A percentile compares a stretch with the other conserved stretches of the same genome.
Conservation (phyloP, 2,113 vertebrate genomes). For the Rhodinocichla rosea region DNA sequence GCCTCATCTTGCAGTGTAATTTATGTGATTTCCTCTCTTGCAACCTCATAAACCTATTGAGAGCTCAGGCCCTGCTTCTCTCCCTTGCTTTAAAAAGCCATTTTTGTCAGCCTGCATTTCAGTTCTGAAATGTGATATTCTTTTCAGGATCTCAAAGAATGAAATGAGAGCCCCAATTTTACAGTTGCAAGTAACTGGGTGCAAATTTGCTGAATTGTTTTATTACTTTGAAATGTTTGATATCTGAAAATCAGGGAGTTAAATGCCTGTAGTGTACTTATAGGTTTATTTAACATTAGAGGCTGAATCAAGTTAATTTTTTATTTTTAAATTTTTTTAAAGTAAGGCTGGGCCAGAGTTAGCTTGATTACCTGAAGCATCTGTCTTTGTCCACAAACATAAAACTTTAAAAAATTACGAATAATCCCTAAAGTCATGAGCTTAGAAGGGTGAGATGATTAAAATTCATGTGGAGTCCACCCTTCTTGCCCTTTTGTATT, state of each 20-base stretch:
- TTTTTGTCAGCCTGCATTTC: not conserved
- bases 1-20: not conserved
- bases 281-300: not conserved
- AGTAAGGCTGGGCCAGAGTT: not conserved
- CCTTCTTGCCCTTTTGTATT: not conserved
- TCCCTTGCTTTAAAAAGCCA: not conserved
- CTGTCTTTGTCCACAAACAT: not conserved
- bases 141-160: not conserved
- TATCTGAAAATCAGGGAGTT: not conserved
- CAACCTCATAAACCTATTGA: not conserved
- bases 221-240: not conserved
- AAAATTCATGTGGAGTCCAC: not conserved
- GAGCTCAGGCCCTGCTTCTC: not conserved
- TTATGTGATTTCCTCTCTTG: not conserved
- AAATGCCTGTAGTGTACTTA: not conserved
- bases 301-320: not conserved
- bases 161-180: not conserved
- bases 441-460: not conserved
- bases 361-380: not conserved
- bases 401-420: not conserved
- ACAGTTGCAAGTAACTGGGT: not conserved
- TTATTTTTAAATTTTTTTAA: not conserved
- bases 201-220: not conserved
- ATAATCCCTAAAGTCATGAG: not conserved
- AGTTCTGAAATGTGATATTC: rapidly evolving